phyloP scores from a whole-genome alignment of 2,888 invertebrate species.

The Dorcus hopei region DNA sequence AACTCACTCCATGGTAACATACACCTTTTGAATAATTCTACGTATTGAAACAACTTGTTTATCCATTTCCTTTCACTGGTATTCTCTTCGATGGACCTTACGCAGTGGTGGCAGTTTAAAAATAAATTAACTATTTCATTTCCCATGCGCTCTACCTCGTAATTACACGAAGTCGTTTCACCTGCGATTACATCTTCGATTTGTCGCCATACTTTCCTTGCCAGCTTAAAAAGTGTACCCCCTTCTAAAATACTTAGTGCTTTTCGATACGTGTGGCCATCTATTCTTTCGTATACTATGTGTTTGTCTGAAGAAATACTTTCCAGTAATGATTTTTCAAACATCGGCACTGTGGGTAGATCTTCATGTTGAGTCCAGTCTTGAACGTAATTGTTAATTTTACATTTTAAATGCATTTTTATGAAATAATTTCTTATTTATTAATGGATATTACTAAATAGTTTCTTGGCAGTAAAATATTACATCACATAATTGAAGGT shows the following conservation, averaged over 20 bases:
- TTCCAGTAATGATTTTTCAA: too few relatives aligned
- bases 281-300: not conserved
- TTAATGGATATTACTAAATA: too few relatives aligned
- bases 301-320: too few relatives aligned
- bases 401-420: too few relatives aligned
- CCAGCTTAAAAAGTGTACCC: constrained; percentile 20
- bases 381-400: too few relatives aligned
- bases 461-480: too few relatives aligned
- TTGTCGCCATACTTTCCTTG: constrained; percentile 35
- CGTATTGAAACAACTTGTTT: constrained; percentile 2
- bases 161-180: constrained; percentile 22
- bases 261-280: constrained; percentile 18
- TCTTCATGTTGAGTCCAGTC: too few relatives aligned
- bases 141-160: constrained; percentile 25
- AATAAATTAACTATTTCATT: constrained; percentile 26
- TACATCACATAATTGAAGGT: too few relatives aligned
- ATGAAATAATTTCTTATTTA: too few relatives aligned
- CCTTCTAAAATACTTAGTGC: constrained; percentile 19
- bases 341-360: too few relatives aligned
- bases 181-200: constrained; percentile 36
- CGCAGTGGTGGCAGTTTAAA: constrained; percentile 13
- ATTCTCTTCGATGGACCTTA: not conserved
- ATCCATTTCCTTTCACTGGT: not conserved
- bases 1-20: constrained; percentile 20
- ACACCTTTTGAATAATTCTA: constrained; percentile 18